Conservation (phyloP, 1,140 invertebrate genomes). For the Octopus bimaculoides region DNA sequence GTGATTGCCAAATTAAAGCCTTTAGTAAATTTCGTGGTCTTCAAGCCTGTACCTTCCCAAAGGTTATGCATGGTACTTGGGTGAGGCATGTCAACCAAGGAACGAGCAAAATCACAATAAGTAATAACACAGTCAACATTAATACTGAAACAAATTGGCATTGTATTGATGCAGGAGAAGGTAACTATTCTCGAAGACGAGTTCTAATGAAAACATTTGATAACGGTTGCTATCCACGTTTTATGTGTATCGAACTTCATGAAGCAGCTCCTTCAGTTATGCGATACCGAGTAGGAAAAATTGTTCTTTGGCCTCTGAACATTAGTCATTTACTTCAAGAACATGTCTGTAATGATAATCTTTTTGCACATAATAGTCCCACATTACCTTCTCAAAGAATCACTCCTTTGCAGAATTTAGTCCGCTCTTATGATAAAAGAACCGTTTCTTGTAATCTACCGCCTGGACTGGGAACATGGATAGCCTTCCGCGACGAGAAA, state of each 20-base stretch:
- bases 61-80: neutral
- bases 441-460: slow-evolving; percentile 24
- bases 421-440: slow-evolving; percentile 13
- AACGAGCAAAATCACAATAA: slow-evolving; percentile 4
- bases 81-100: neutral
- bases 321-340: slow-evolving; percentile 10
- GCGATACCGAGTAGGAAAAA: slow-evolving; percentile 20
- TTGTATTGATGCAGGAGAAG: slow-evolving; percentile 19
- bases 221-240: slow-evolving; percentile 27
- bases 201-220: slow-evolving; percentile 23
- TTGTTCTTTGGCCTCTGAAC: slow-evolving; percentile 23
- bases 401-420: slow-evolving; percentile 5
- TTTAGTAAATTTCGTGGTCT: neutral
- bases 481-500: slow-evolving; percentile 13
- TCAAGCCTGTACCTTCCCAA: neutral
- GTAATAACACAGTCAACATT: neutral
- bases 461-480: slow-evolving; percentile 19
- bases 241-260: slow-evolving; percentile 25
- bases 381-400: neutral
- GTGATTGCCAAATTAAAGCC: neutral
- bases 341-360: slow-evolving; percentile 23
- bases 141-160: slow-evolving; percentile 12
- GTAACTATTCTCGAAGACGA: slow-evolving; percentile 7
- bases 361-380: slow-evolving; percentile 18
- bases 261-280: slow-evolving; percentile 21